Percentiles rank a stretch among this genome's conserved stretches.
Evolutionary conservation across 2,113 vertebrate species (phyloP).

Genomic region (Sminthopsis crassicaudata): DNA sequence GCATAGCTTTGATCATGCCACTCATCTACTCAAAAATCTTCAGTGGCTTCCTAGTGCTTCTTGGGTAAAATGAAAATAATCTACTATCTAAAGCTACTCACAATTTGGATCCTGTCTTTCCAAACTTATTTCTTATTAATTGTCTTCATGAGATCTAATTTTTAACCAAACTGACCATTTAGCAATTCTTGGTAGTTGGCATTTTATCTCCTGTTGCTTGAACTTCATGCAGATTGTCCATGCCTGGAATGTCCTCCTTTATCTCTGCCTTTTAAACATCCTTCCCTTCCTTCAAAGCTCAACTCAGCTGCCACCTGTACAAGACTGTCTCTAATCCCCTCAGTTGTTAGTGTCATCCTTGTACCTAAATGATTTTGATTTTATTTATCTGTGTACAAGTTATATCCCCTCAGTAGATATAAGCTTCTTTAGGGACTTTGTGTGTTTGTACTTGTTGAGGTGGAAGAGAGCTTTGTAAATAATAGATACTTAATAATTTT

Average conservation of each 20-base stretch:
- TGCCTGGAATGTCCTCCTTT: not conserved
- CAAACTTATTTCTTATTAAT: not conserved
- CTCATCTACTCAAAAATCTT: not conserved
- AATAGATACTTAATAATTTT: not conserved
- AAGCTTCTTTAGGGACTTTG: not conserved
- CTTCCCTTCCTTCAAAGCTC: not conserved
- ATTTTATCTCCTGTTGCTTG: not conserved
- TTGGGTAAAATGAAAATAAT: not conserved
- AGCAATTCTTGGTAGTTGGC: not conserved
- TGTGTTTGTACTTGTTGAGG: not conserved
- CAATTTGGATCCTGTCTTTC: not conserved
- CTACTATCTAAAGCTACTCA: not conserved
- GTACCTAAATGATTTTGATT: not conserved
- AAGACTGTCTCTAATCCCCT: not conserved
- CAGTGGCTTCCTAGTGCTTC: not conserved
- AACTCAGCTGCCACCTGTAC: not conserved
- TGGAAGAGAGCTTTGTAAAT: not conserved
- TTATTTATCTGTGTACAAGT: not conserved
- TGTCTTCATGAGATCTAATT: not conserved
- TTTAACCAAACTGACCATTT: not conserved
- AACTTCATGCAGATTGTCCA: not conserved
- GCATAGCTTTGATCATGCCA: not conserved
- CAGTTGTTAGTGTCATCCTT: not conserved
- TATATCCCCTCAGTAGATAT: not conserved
- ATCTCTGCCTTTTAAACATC: not conserved